A percentile compares a stretch with the other conserved stretches of the same genome.
phyloP scores from a whole-genome alignment of 2,888 invertebrate species.

The Fissipunctia ypsillon region DNA sequence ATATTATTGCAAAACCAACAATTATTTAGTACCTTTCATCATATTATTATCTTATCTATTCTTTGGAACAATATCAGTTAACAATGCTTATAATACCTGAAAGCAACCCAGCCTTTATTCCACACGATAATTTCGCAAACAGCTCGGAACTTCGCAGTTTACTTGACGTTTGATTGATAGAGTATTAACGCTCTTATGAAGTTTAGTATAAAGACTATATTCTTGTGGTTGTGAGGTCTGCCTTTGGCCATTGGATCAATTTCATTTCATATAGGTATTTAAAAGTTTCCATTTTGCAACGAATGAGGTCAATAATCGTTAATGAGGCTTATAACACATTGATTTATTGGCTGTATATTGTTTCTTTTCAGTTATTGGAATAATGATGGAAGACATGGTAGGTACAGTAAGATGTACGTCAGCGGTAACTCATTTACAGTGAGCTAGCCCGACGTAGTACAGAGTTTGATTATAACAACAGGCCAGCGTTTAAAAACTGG shows the following conservation, averaged over 20 bases:
- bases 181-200: neutral
- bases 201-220: conserved; percentile 3
- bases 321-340: conserved; percentile 14
- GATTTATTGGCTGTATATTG: neutral
- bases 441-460: neutral
- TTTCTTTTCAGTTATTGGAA: neutral
- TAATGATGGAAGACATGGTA: neutral
- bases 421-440: neutral
- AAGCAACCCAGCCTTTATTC: conserved; percentile 12
- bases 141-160: conserved; percentile 4
- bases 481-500: neutral
- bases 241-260: conserved; percentile 17
- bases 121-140: conserved; percentile 10
- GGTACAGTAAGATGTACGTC: neutral
- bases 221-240: neutral
- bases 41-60: neutral
- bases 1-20: neutral
- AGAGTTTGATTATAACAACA: neutral
- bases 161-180: neutral
- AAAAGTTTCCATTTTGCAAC: conserved; percentile 9
- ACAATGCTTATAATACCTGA: conserved; percentile 6
- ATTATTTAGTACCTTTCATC: neutral
- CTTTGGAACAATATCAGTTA: neutral
- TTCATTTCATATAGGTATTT: conserved; percentile 8
- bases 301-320: conserved; percentile 15